Evolutionary conservation across 2,888 invertebrate genomes (phyloP).

Genomic region (Cyaniris semiargus): DNA sequence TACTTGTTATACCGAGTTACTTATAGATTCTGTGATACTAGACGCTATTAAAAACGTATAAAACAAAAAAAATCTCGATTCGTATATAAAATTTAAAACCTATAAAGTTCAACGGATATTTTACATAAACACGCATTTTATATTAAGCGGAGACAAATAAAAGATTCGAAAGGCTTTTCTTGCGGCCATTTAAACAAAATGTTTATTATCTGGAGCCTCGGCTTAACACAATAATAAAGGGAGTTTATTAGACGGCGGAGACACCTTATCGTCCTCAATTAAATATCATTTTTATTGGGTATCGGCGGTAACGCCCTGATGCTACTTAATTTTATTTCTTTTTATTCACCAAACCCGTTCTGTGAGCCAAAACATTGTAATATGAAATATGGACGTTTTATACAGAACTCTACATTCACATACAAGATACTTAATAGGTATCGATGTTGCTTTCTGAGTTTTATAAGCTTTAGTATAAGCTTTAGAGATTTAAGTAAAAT

Average conservation of each 20-base stretch:
- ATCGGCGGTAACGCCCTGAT: slow-evolving; percentile 66
- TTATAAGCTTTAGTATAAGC: background rate
- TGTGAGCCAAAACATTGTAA: slow-evolving; percentile 10
- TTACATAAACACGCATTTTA: slow-evolving; percentile 30
- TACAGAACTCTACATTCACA: background rate
- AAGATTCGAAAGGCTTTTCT: slow-evolving; percentile 30
- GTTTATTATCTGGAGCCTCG: slow-evolving; percentile 61
- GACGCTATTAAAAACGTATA: slow-evolving; percentile 12
- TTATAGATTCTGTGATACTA: slow-evolving; percentile 16
- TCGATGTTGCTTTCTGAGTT: background rate
- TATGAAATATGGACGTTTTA: background rate
- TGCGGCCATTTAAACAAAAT: slow-evolving; percentile 39
- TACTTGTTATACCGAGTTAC: slow-evolving; percentile 5
- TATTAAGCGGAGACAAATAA: slow-evolving; percentile 26
- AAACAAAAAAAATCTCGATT: slow-evolving; percentile 12
- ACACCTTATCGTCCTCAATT: slow-evolving; percentile 76
- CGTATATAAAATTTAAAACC: slow-evolving; percentile 30
- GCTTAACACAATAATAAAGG: slow-evolving; percentile 72
- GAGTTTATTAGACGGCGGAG: slow-evolving; percentile 74
- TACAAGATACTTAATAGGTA: background rate
- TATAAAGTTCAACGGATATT: slow-evolving; percentile 23
- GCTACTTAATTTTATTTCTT: slow-evolving; percentile 58
- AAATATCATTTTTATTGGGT: slow-evolving; percentile 79
- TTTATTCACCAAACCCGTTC: slow-evolving; percentile 45
- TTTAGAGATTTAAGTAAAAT: background rate